phyloP scores from a whole-genome alignment of 2,888 invertebrate species.

The Bugulina stolonifera region DNA sequence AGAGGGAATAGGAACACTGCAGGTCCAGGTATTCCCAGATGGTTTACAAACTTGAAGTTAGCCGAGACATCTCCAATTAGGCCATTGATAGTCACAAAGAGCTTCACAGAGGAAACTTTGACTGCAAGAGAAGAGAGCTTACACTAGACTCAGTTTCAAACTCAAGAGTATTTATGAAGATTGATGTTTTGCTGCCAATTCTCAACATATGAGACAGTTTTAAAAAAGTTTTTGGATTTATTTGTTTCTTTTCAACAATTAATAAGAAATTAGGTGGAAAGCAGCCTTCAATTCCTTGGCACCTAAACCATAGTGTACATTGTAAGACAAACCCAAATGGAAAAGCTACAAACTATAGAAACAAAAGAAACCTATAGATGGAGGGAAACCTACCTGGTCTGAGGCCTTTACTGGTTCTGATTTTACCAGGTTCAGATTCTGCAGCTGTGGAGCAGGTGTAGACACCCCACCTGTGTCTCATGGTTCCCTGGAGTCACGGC shows the following conservation, averaged over 20 bases:
- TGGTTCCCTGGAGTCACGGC: too few relatives aligned
- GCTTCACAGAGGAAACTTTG: neutral
- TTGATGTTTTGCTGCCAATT: too few relatives aligned
- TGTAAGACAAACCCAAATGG: too few relatives aligned
- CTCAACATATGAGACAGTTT: too few relatives aligned
- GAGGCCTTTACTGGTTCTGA: neutral
- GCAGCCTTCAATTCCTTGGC: too few relatives aligned
- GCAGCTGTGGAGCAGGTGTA: neutral
- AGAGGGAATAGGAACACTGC: slow-evolving; percentile 2
- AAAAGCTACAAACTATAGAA: too few relatives aligned
- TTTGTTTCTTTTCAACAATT: too few relatives aligned
- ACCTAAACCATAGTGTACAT: too few relatives aligned
- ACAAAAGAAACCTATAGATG: too few relatives aligned
- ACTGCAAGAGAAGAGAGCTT: neutral
- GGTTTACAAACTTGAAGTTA: neutral
- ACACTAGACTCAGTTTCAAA: neutral
- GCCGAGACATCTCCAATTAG: slow-evolving; percentile 18
- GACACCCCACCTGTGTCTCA: slow-evolving; percentile 20
- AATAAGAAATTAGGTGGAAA: too few relatives aligned
- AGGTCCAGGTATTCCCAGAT: neutral
- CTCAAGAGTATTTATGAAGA: too few relatives aligned
- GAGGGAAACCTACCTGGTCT: slow-evolving; percentile 14
- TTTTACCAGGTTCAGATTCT: neutral
- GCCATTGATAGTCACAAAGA: slow-evolving; percentile 9
- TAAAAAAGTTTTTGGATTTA: too few relatives aligned